Conservation (phyloP, 2,888 invertebrate species). For the Prosopocoilus inquinatus region DNA sequence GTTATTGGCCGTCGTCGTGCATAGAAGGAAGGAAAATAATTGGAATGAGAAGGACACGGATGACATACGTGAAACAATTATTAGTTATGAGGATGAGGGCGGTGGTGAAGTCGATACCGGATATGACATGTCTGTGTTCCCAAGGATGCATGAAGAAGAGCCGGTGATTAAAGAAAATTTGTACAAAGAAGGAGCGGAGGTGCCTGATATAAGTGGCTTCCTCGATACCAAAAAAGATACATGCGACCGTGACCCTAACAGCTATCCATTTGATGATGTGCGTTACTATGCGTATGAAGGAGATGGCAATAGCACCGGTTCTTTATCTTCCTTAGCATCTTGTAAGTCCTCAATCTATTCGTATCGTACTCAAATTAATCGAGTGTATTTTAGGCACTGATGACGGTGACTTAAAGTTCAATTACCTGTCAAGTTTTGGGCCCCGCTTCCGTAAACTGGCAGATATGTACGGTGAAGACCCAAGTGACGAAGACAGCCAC, state of each 20-base stretch:
- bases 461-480: slow-evolving; percentile 91
- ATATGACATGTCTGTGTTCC: slow-evolving; percentile 69
- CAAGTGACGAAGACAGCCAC: slow-evolving; percentile 77
- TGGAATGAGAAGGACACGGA: slow-evolving; percentile 90
- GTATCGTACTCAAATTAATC: not conserved
- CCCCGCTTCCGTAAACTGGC: slow-evolving; percentile 93
- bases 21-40: slow-evolving; percentile 80
- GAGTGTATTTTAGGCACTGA: slow-evolving; percentile 64
- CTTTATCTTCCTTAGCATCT: slow-evolving; percentile 88
- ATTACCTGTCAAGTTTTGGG: slow-evolving; percentile 91
- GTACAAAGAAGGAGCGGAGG: slow-evolving; percentile 53
- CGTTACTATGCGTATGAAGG: slow-evolving; percentile 98
- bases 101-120: slow-evolving; percentile 97
- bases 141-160: slow-evolving; percentile 9
- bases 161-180: slow-evolving; percentile 43
- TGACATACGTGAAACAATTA: slow-evolving; percentile 95
- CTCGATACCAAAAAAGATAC: slow-evolving; percentile 85
- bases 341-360: slow-evolving; percentile 56
- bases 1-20: slow-evolving; percentile 87
- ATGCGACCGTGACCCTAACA: slow-evolving; percentile 88
- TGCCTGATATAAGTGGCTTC: slow-evolving; percentile 85
- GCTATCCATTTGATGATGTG: slow-evolving; percentile 92
- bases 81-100: slow-evolving; percentile 97
- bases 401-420: slow-evolving; percentile 91
- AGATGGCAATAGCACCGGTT: slow-evolving; percentile 87